Base-by-base conservation (phyloP, 2,888 invertebrate species). In the Dendrolimus pini region DNA sequence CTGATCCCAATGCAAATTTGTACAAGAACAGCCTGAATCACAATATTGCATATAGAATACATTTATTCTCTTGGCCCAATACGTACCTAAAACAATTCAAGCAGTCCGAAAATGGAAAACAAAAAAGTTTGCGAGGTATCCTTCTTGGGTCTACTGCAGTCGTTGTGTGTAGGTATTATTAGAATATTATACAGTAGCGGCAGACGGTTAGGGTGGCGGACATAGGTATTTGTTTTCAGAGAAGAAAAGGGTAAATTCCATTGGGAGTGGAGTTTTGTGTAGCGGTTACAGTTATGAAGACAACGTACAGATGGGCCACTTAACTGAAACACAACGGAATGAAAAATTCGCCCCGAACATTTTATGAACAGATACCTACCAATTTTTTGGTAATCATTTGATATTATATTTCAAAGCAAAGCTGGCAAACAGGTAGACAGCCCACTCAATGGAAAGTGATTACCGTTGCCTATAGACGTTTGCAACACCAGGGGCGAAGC, bases 241-340 rank as follows among this genome's bases (percentile, higher is more conserved):
- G 68, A 73, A 69, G 67, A 72, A 72, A 75, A 76, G 71, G 76
- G 72, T 74, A 70, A 65, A 72, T 71, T 74, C 73, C 71, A 62
- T 13, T 14, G 74, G 68, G 74, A 71, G 60, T 56, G 55, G 59
- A 62, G 56, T 62, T 69, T 66, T 63, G 63, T 62, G 58, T 55
- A 56, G 62, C 62, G 63, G 65, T 65, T 62, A 61, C 56, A 60
- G 65, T 66, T 65, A 69, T 71, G 72, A 55, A 67, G 60, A 63
- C 66, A 61, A 66, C 69, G 63, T 70, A 71, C 66, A 72, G 68
- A 71, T 66, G 63, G 65, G 58, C 54, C 54, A 58, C 41, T 56
- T 12, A 30, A 14, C 42, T 41, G 55, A 56, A 10, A 41, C 53
- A 9, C 13, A 9, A 41, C 47, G 9, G 12, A 9, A 10, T 47